Evolutionary conservation across 2,113 vertebrate species (phyloP).

Genomic region (Alouatta palliata): DNA sequence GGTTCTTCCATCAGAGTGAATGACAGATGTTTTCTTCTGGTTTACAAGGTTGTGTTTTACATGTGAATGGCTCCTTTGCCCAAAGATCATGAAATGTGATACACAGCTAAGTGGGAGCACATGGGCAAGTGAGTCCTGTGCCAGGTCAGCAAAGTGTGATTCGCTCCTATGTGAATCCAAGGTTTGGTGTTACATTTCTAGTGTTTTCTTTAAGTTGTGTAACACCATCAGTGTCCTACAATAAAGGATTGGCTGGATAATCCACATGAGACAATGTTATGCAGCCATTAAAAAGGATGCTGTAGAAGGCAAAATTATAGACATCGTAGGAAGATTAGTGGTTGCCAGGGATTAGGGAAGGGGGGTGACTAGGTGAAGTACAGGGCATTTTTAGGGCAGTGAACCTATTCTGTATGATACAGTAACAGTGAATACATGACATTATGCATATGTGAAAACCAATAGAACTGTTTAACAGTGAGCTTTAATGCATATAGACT

Average conservation of each 20-base stretch:
- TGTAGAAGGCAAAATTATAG: background rate
- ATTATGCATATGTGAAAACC: background rate
- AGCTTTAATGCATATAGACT: background rate
- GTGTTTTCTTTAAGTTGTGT: background rate
- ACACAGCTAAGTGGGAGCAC: background rate
- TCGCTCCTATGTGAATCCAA: background rate
- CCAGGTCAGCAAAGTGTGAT: background rate
- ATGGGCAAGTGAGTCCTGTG: background rate
- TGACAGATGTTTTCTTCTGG: slow-evolving; percentile 32
- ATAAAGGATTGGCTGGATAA: background rate
- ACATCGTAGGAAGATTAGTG: background rate
- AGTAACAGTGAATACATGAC: background rate
- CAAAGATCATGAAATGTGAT: background rate
- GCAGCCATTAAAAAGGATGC: background rate
- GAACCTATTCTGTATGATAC: background rate
- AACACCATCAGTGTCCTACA: background rate
- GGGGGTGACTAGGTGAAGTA: background rate
- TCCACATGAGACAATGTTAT: background rate
- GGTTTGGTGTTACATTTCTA: background rate
- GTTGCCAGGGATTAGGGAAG: background rate
- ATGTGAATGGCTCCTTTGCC: background rate
- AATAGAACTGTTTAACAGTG: background rate
- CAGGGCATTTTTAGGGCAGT: background rate
- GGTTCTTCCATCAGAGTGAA: background rate
- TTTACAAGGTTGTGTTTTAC: background rate